Evolutionary conservation across 2,888 invertebrate genomes (phyloP), one percentile per base, ranked within the genome.

Genomic region (Micoletzkya japonica): DNA sequence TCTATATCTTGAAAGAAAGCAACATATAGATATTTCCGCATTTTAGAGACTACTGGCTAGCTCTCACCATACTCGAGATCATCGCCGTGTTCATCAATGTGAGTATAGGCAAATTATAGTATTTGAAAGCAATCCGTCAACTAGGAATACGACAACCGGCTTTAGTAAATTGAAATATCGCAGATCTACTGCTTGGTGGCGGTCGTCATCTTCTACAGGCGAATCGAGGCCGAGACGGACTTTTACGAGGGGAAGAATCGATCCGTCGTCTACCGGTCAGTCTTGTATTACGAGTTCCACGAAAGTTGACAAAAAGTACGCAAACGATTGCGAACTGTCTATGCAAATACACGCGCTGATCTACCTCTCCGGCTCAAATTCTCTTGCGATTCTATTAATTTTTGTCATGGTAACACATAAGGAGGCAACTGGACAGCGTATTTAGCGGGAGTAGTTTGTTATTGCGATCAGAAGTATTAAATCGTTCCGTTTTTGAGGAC

Each of bases 71-170:
- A 37, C 72, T 85, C 44, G 82, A 85, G 66, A 79, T 82, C 57
- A 77, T 85, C 67, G 80, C 78, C 17, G 82, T 83, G 17, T 74
- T 85, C 50, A 74, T 85, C 68, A 85, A 85, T 74, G 85, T 85
- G 44, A 73, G 79, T 66, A 52, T 28, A 6, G 20, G 6, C 58
- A 32, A 32, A 32, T 7, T 30, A 4, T 24, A 28, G 17, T 30
- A 26, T 57, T 57, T 24, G 24, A n/a, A 17, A 34, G 26, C 4
- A 56, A 26, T n/a, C 17, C 14, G 30, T 26, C 4, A 56, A 56
- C 4, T 28, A 56, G 4, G 26, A n/a, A 56, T 17, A 7, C 28
- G 17, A 30, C 4, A 36, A 28, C 7, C 7, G n/a, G 3, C 4
- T 56, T 17, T 1, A 24, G 26, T 24, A 54, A 54, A 54, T 17